These are phyloP conservation scores for Euschistus heros DNA, from an alignment of 1,140 invertebrate species.

Conservation along the genomic window DNA sequence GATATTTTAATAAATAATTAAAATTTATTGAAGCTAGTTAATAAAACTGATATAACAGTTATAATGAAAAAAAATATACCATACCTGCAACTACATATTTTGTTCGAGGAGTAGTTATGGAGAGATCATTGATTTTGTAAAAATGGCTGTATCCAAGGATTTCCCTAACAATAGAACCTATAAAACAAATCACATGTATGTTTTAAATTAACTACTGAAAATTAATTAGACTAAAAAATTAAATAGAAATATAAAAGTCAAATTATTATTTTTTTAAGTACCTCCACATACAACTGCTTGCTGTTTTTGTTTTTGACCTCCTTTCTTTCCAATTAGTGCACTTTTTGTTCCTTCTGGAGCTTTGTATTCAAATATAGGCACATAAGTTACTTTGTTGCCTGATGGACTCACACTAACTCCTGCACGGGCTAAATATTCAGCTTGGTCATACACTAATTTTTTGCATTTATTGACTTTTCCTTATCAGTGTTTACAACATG, in stretches of 20 bases:
- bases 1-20: no score
- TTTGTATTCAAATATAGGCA: constrained; percentile 56
- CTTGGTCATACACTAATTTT: constrained; percentile 44
- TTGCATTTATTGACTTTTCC: constrained; percentile 44
- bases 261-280: background rate
- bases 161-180: no score
- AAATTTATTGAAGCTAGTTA: no score
- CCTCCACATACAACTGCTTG: background rate
- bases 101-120: no score
- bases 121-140: background rate
- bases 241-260: no score
- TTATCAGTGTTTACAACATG: constrained; percentile 41
- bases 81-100: no score
- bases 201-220: no score
- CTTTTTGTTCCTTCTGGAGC: constrained; percentile 37
- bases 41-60: no score
- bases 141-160: no score
- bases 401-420: constrained; percentile 43
- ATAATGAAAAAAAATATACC: no score
- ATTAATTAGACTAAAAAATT: no score
- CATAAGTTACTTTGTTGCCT: constrained; percentile 43
- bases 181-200: no score
- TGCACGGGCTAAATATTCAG: constrained; percentile 47
- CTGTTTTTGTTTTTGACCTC: constrained; percentile 24
- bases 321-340: constrained; percentile 35